Conservation (phyloP, 2,113 vertebrate genomes). For the Cochlearius cochlearius region DNA sequence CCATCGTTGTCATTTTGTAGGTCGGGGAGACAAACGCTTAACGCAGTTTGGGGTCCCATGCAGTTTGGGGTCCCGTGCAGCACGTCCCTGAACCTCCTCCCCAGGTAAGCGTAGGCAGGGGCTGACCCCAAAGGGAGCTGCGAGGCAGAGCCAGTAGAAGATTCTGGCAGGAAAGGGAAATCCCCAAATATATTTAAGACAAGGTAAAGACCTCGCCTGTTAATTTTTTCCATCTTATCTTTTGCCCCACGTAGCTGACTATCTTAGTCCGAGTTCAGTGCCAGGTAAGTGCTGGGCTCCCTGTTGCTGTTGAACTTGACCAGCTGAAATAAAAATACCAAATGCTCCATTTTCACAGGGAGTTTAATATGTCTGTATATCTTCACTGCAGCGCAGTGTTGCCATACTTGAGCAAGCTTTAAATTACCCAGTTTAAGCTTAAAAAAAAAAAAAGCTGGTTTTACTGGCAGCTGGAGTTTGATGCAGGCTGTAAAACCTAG, state of each 20-base stretch:
- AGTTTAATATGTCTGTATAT: not conserved
- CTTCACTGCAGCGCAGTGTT: not conserved
- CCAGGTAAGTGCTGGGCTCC: not conserved
- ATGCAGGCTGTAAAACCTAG: not conserved
- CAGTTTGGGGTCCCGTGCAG: not conserved
- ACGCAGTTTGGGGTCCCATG: not conserved
- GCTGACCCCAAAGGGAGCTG: not conserved
- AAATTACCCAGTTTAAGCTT: not conserved
- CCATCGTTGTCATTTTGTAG: not conserved
- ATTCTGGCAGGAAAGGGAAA: not conserved
- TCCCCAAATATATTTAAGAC: not conserved
- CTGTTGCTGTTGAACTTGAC: not conserved
- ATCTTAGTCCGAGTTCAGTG: not conserved
- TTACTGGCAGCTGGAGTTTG: not conserved
- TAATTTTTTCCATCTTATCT: not conserved
- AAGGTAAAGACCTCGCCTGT: not conserved
- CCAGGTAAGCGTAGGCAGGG: not conserved
- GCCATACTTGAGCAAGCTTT: not conserved
- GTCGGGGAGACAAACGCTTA: not conserved
- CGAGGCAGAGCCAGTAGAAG: not conserved
- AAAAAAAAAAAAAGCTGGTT: not conserved
- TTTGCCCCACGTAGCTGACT: not conserved
- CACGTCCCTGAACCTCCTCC: not conserved
- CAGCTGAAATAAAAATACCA: not conserved
- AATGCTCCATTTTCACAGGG: not conserved